Percentiles rank a stretch among this genome's conserved stretches.
These are phyloP conservation scores for Polypedilum vanderplanki DNA, from an alignment of 1,140 invertebrate species.

Conservation along the genomic window DNA sequence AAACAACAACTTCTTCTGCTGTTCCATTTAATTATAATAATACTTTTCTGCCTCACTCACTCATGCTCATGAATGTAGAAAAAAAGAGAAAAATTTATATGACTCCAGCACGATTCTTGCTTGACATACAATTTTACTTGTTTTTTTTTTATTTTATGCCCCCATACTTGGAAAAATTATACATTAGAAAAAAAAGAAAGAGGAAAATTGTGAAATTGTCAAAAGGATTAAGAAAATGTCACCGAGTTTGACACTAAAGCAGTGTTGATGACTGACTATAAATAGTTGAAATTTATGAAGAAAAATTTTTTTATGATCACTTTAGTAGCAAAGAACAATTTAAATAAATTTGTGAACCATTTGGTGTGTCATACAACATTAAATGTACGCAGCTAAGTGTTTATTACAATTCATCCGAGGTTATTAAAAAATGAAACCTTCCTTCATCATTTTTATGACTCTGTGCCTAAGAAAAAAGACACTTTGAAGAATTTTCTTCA, in stretches of 20 bases:
- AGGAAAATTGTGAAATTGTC: conserved; percentile 16
- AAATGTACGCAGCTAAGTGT: neutral
- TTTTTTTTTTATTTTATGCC: neutral
- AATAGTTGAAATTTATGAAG: neutral
- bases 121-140: neutral
- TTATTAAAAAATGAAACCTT: conserved; percentile 3
- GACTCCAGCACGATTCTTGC: neutral
- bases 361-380: neutral
- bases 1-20: conserved; percentile 14
- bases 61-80: neutral
- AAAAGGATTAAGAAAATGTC: conserved; percentile 27
- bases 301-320: too few relatives aligned
- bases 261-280: conserved; percentile 15
- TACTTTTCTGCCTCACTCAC: neutral
- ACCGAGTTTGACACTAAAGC: neutral
- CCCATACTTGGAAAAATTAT: conserved; percentile 26
- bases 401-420: neutral
- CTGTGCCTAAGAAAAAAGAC: neutral
- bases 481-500: neutral
- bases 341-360: too few relatives aligned
- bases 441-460: conserved; percentile 7
- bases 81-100: neutral
- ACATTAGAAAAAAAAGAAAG: neutral
- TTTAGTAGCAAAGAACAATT: too few relatives aligned
- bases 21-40: conserved; percentile 25